These are phyloP conservation scores for Cephalophus harveyi DNA, from an alignment of 2,113 vertebrate species.

Conservation along the genomic window DNA sequence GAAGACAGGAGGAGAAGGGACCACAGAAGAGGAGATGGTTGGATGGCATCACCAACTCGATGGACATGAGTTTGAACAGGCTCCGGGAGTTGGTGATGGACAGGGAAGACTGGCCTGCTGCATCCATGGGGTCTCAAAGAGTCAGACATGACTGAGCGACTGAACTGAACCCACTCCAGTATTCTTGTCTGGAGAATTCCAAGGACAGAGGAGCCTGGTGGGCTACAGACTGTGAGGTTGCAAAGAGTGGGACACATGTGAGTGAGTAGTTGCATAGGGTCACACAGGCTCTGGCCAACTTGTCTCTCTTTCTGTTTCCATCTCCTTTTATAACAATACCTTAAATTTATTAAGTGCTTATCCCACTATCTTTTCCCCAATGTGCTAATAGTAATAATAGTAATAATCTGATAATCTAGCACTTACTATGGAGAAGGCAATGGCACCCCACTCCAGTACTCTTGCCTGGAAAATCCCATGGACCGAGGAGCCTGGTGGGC, in stretches of 20 bases:
- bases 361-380: neutral
- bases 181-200: neutral
- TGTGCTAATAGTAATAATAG: neutral
- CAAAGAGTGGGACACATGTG: neutral
- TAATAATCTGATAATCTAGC: neutral
- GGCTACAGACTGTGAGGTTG: neutral
- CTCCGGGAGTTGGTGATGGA: neutral
- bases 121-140: neutral
- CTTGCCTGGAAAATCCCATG: too few relatives aligned
- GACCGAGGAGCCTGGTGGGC: rapidly evolving
- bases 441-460: too few relatives aligned
- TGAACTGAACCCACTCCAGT: neutral
- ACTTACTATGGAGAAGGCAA: too few relatives aligned
- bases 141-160: neutral
- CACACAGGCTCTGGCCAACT: too few relatives aligned
- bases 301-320: neutral
- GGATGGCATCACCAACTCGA: neutral
- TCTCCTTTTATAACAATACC: neutral
- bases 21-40: neutral
- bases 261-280: neutral
- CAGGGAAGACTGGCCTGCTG: neutral
- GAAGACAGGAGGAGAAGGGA: neutral
- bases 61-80: neutral
- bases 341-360: neutral
- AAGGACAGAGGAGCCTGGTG: neutral